These are phyloP conservation scores for Dinomys branickii DNA, from an alignment of 2,113 vertebrate species.

Conservation along the genomic window DNA sequence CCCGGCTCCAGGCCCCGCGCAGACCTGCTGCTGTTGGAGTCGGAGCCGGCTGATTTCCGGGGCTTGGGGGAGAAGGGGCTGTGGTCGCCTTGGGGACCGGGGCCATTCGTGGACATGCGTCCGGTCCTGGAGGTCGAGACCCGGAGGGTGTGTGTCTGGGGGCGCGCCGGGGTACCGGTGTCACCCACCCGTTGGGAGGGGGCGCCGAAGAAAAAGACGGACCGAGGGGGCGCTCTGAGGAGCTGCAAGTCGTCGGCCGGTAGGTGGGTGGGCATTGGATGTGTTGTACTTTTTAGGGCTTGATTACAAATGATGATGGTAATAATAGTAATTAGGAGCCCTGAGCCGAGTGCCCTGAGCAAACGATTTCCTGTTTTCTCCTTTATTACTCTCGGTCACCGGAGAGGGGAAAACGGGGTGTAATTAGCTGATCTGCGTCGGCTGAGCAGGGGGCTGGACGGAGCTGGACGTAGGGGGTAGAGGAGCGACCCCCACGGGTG, in stretches of 20 bases:
- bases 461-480: background rate
- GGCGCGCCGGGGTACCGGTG: background rate
- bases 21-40: background rate
- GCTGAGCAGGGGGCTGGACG: conserved; percentile 36
- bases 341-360: conserved; percentile 41
- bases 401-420: conserved; percentile 61
- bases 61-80: background rate
- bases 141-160: background rate
- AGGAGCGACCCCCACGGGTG: background rate
- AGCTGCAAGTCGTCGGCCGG: conserved; percentile 10
- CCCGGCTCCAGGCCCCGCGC: conserved; percentile 3
- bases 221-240: background rate
- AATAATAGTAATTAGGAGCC: conserved; percentile 62
- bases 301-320: conserved; percentile 57
- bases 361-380: conserved; percentile 71
- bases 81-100: background rate
- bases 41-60: conserved; percentile 42
- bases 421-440: conserved; percentile 35
- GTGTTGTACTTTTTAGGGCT: conserved; percentile 51
- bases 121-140: background rate
- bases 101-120: background rate
- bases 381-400: conserved; percentile 33
- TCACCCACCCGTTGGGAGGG: background rate
- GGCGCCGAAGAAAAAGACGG: background rate
- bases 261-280: conserved; percentile 55